A percentile compares a stretch with the other conserved stretches of the same genome.
These are phyloP conservation scores for Corythoichthys haematopterus DNA, from an alignment of 2,113 vertebrate genomes.

Conservation along the genomic window DNA sequence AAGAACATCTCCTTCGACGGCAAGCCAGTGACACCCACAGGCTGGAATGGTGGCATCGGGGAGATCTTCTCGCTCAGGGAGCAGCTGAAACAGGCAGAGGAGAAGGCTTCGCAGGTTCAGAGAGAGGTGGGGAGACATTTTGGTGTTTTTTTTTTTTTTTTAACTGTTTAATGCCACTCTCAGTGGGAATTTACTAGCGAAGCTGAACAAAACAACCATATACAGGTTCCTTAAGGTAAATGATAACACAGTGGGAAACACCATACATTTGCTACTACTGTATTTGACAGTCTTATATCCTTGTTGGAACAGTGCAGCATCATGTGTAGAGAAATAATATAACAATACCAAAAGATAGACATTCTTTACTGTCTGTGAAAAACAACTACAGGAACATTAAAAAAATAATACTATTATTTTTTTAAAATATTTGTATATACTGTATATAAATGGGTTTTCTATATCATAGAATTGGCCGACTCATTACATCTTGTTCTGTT, in stretches of 20 bases:
- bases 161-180: not conserved
- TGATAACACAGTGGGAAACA: too few relatives aligned
- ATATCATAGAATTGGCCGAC: too few relatives aligned
- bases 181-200: not conserved
- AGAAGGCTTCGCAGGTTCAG: constrained; percentile 73
- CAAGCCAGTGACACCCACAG: constrained; percentile 66
- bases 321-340: too few relatives aligned
- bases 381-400: not conserved
- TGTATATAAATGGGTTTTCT: too few relatives aligned
- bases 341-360: not conserved
- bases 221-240: too few relatives aligned
- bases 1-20: constrained; percentile 79
- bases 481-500: not conserved
- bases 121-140: constrained; percentile 67
- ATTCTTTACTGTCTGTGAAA: not conserved
- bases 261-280: too few relatives aligned
- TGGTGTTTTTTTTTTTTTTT: too few relatives aligned
- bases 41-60: constrained; percentile 68
- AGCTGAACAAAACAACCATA: not conserved
- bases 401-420: too few relatives aligned
- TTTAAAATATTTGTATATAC: too few relatives aligned
- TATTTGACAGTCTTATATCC: too few relatives aligned
- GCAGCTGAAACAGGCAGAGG: constrained; percentile 78
- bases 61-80: constrained; percentile 73
- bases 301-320: not conserved